These are phyloP conservation scores for Brotula barbata DNA, from an alignment of 2,797 vertebrate species.

Conservation along the genomic window DNA sequence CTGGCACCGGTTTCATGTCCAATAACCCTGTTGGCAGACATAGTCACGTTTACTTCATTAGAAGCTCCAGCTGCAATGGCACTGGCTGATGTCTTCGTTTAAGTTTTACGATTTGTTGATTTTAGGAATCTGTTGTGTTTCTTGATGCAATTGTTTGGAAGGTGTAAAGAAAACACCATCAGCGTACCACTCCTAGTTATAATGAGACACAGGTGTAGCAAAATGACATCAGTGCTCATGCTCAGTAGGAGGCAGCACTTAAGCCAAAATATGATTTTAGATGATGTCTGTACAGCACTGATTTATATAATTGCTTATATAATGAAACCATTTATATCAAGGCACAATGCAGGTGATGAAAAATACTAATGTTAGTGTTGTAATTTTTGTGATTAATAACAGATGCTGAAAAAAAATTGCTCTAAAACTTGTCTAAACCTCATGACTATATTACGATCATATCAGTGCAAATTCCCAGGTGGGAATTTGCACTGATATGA, in stretches of 20 bases:
- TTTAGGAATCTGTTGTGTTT: conserved; percentile 66
- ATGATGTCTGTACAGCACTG: conserved; percentile 4
- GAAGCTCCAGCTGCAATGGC: conserved; percentile 54
- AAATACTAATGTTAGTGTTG: conserved; percentile 8
- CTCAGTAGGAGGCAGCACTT: conserved; percentile 28
- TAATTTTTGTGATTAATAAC: conserved; percentile 23
- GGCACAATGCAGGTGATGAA: conserved; percentile 28
- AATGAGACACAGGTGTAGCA: conserved; percentile 64
- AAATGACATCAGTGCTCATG: conserved; percentile 56
- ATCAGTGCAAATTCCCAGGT: conserved; percentile 17
- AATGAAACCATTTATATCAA: conserved; percentile 31
- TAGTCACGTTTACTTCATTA: conserved; percentile 52
- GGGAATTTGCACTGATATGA: too few species aligned
- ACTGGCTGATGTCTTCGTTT: conserved; percentile 44
- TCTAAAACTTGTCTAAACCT: conserved; percentile 3
- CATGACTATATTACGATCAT: not conserved
- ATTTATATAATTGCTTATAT: conserved; percentile 34
- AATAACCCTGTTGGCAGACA: conserved; percentile 46
- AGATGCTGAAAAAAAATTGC: conserved; percentile 19
- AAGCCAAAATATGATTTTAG: conserved; percentile 39
- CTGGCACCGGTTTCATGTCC: conserved; percentile 49
- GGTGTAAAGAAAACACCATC: conserved; percentile 35
- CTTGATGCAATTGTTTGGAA: conserved; percentile 38
- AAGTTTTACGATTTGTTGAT: conserved; percentile 70
- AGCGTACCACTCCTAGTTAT: conserved; percentile 8